phyloP scores from a whole-genome alignment of 2,888 invertebrate species.

The Metalampra italica region DNA sequence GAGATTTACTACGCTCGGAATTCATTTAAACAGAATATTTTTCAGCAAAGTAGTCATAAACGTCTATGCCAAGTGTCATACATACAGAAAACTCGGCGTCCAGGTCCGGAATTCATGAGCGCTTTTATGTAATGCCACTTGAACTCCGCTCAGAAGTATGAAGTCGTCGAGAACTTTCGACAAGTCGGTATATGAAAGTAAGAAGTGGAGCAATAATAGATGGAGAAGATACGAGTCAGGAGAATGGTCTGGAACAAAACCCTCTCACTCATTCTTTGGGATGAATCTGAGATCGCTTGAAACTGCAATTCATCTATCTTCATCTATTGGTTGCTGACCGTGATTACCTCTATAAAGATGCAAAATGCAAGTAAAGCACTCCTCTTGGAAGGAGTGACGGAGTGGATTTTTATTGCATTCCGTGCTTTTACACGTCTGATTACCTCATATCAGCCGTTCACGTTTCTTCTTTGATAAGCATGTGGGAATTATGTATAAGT shows the following conservation, averaged over 20 bases:
- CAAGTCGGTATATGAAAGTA: conserved; percentile 45
- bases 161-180: conserved; percentile 48
- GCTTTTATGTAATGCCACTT: conserved; percentile 52
- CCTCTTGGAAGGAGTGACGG: no score
- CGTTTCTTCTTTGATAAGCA: no score
- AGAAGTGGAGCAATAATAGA: conserved; percentile 43
- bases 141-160: conserved; percentile 41
- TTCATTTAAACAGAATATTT: conserved; percentile 35
- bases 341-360: no score
- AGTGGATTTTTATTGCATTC: no score
- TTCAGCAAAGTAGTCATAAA: conserved; percentile 31
- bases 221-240: conserved; percentile 7
- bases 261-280: conserved; percentile 28
- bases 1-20: conserved; percentile 31
- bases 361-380: no score
- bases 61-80: conserved; percentile 33
- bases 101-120: conserved; percentile 40
- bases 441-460: no score
- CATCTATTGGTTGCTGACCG: no score
- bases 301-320: conserved; percentile 9
- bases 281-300: conserved; percentile 22
- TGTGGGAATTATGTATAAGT: no score
- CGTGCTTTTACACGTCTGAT: no score
- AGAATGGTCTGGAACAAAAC: conserved; percentile 17
- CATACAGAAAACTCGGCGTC: conserved; percentile 32